phyloP scores from a whole-genome alignment of 2,888 invertebrate species.

The Nasonia oneida region DNA sequence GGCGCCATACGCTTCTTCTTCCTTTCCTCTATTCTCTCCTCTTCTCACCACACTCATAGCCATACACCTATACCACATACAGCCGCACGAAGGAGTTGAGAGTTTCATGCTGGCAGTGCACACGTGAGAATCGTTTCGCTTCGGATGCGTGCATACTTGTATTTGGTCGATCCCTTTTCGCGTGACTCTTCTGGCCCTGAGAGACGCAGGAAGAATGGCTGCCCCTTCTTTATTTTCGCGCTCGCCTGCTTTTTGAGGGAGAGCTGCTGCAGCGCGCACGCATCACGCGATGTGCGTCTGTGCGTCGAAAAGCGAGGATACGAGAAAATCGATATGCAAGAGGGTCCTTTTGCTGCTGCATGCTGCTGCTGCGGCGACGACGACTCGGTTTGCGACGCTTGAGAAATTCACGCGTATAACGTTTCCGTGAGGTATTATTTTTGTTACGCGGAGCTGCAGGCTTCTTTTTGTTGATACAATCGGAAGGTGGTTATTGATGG shows the following conservation, averaged over 20 bases:
- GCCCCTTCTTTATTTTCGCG: conserved; percentile 11
- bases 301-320: neutral
- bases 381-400: conserved; percentile 15
- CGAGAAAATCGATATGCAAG: conserved; percentile 11
- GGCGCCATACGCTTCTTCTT: conserved; percentile 31
- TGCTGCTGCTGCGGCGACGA: neutral
- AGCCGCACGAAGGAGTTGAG: neutral
- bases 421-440: conserved; percentile 11
- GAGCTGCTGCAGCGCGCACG: neutral
- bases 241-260: conserved; percentile 3
- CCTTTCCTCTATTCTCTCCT: neutral
- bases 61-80: neutral
- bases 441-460: neutral
- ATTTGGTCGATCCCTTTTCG: conserved; percentile 10
- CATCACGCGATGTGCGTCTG: neutral
- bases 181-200: neutral
- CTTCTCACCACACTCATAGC: neutral
- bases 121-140: conserved; percentile 5
- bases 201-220: neutral
- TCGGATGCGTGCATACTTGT: neutral
- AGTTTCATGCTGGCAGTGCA: neutral
- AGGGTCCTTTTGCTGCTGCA: conserved; percentile 5
- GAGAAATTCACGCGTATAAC: neutral
- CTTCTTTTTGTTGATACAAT: neutral
- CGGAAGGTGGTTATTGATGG: neutral